A percentile compares a stretch with the other conserved stretches of the same genome.
Evolutionary conservation across 2,888 invertebrate species (phyloP).

Genomic region (Lottia scabra): DNA sequence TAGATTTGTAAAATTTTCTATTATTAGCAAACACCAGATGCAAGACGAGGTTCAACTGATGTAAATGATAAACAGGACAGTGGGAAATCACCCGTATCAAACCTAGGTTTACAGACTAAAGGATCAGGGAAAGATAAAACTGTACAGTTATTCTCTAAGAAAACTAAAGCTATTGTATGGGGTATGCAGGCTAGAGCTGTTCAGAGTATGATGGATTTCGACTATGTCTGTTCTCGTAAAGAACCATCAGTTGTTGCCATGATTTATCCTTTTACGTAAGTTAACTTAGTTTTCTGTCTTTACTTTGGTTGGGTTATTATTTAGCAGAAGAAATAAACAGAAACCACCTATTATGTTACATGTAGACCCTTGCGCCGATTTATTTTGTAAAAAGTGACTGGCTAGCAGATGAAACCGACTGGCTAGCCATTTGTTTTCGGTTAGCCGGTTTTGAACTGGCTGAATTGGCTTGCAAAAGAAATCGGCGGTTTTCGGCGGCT

Average conservation of each 20-base stretch:
- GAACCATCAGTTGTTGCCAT: slow-evolving; percentile 92
- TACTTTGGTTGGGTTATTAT: too few relatives aligned
- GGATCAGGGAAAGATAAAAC: slow-evolving; percentile 10
- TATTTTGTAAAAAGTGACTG: too few relatives aligned
- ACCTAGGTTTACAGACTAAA: background rate
- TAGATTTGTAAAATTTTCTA: background rate
- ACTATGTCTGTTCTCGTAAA: slow-evolving; percentile 89
- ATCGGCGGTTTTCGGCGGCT: too few relatives aligned
- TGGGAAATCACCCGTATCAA: background rate
- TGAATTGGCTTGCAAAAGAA: too few relatives aligned
- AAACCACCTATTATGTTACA: too few relatives aligned
- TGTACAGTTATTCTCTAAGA: slow-evolving; percentile 80
- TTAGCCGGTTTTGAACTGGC: too few relatives aligned
- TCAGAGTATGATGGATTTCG: slow-evolving; percentile 95
- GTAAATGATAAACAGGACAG: background rate
- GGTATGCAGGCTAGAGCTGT: slow-evolving; percentile 99
- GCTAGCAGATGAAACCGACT: too few relatives aligned
- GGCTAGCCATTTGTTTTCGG: too few relatives aligned
- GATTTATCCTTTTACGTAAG: slow-evolving; percentile 91
- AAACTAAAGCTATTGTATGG: slow-evolving; percentile 96
- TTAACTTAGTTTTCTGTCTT: slow-evolving; percentile 10
- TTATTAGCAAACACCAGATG: slow-evolving; percentile 9
- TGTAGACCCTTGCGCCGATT: too few relatives aligned
- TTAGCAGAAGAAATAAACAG: too few relatives aligned
- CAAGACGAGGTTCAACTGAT: slow-evolving; percentile 3